Percentiles rank a stretch among this genome's conserved stretches.
Evolutionary conservation across 2,113 vertebrate genomes (phyloP).

Genomic region (Tretioscincus oriximinensis): DNA sequence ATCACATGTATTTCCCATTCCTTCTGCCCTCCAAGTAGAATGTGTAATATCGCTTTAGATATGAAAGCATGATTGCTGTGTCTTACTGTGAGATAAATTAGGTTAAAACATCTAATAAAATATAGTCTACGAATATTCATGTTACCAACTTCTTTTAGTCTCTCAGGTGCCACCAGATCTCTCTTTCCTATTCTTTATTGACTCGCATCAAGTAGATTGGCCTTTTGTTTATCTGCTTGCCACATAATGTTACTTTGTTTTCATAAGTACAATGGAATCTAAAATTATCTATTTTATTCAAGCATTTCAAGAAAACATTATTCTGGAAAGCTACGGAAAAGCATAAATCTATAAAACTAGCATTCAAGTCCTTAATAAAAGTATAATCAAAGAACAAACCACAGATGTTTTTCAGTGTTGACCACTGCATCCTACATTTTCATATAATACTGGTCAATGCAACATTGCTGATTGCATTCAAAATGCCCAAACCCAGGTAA

Average conservation of each 20-base stretch:
- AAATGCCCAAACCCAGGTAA: too few species aligned
- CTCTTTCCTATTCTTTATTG: neutral
- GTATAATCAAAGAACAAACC: constrained; percentile 1
- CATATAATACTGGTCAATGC: too few species aligned
- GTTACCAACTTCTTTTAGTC: too few species aligned
- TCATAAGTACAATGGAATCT: constrained; percentile 1
- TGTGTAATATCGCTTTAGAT: neutral
- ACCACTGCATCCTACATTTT: neutral
- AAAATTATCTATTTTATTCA: neutral
- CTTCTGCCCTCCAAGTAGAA: neutral
- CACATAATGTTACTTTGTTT: neutral
- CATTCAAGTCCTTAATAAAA: neutral
- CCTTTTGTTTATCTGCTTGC: neutral
- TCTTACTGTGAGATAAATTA: neutral
- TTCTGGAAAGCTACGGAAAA: neutral
- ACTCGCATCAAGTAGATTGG: too few species aligned
- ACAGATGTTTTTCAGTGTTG: neutral
- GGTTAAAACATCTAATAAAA: neutral
- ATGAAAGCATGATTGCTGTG: neutral
- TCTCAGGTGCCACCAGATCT: too few species aligned
- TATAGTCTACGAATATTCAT: too few species aligned
- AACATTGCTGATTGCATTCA: too few species aligned
- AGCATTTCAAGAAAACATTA: neutral
- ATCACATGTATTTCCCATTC: neutral
- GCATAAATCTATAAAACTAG: neutral